These are phyloP conservation scores for Periophthalmodon schlosseri DNA, from an alignment of 2,113 vertebrate species.

Conservation along the genomic window DNA sequence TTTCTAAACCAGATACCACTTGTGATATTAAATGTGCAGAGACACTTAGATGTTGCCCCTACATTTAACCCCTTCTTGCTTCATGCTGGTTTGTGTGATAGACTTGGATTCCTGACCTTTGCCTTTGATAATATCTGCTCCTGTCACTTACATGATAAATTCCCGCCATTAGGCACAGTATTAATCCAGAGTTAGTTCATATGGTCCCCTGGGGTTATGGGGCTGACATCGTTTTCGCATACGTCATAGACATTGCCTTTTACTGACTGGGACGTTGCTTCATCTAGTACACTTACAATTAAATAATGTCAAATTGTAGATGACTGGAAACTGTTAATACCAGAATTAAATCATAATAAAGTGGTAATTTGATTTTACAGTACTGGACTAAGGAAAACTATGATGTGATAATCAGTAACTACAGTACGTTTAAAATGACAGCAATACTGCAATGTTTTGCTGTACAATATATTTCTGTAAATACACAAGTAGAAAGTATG, in stretches of 20 bases:
- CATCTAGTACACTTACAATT: background rate
- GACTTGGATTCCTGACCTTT: background rate
- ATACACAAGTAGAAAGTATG: no score
- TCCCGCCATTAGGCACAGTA: constrained; percentile 36
- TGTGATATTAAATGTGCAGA: background rate
- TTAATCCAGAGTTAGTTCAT: constrained; percentile 54
- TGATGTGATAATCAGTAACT: no score
- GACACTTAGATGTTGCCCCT: background rate
- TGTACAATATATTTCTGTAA: no score
- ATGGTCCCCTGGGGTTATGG: constrained; percentile 14
- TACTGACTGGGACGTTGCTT: background rate
- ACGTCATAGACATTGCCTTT: constrained; percentile 22
- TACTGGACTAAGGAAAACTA: no score
- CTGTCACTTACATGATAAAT: constrained; percentile 57
- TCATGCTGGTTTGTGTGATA: background rate
- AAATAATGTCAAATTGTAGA: background rate
- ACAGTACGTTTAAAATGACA: no score
- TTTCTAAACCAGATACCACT: no score
- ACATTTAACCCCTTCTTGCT: background rate
- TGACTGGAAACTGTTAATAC: background rate
- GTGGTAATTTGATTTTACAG: no score
- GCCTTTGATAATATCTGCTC: constrained; percentile 5
- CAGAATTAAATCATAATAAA: background rate
- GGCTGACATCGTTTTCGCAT: constrained; percentile 33
- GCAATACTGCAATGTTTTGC: no score